Percentiles rank a stretch among this genome's conserved stretches.
Evolutionary conservation across 92 coral and sea anemone species (phyloP).

Genomic region (Blastomussa wellsi): DNA sequence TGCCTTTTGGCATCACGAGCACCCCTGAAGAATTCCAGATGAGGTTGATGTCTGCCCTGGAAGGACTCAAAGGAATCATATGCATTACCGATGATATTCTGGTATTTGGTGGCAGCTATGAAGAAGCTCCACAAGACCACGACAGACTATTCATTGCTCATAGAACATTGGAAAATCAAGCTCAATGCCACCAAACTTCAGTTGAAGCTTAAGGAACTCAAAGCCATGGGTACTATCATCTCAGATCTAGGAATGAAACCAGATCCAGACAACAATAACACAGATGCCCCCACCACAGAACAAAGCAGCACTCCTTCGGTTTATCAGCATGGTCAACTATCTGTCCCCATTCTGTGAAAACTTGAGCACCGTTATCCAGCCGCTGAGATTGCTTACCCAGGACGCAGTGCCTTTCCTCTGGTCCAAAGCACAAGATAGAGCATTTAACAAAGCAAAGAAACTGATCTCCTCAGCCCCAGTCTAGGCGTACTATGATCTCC

Average conservation of each 20-base stretch:
- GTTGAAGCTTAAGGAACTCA: conserved; percentile 45
- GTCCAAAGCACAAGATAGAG: too few relatives aligned
- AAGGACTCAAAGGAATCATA: conserved; percentile 30
- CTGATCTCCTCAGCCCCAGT: conserved; percentile 42
- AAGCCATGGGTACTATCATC: conserved; percentile 51
- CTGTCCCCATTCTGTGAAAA: too few relatives aligned
- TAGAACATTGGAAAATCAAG: conserved; percentile 57
- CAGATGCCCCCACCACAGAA: conserved; percentile 57
- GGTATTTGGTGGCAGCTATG: conserved; percentile 45
- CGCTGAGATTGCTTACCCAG: too few relatives aligned
- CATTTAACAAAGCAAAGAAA: neutral
- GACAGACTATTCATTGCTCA: conserved; percentile 57
- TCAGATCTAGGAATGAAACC: conserved; percentile 48
- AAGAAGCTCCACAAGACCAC: conserved; percentile 57
- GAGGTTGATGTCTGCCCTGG: too few relatives aligned
- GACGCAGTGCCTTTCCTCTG: too few relatives aligned
- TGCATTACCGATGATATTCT: conserved; percentile 61
- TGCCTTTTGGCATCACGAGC: conserved; percentile 60
- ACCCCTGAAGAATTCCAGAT: conserved; percentile 6
- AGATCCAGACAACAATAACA: conserved; percentile 60
- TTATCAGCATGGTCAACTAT: too few relatives aligned
- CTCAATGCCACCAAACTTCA: too few relatives aligned
- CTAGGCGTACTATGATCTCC: conserved; percentile 41
- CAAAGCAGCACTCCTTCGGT: conserved; percentile 57
- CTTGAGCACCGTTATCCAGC: too few relatives aligned